Evolutionary conservation across 2,113 vertebrate genomes (phyloP).

Genomic region (Zapus hudsonius): DNA sequence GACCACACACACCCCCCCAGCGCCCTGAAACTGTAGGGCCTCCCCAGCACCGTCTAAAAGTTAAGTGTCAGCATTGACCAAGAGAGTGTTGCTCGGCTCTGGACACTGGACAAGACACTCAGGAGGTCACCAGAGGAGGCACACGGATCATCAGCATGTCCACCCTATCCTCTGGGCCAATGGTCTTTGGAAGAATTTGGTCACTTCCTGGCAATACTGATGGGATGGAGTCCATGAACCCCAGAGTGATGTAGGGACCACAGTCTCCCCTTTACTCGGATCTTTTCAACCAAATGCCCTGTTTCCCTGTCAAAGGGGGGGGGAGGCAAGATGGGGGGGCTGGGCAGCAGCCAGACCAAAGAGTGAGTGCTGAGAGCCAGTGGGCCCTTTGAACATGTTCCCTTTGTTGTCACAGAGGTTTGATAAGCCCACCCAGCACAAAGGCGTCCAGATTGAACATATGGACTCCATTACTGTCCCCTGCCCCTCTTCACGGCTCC

Average conservation of each 20-base stretch:
- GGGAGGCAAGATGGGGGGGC: too few species aligned
- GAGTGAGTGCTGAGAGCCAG: not conserved
- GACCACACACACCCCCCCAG: not conserved
- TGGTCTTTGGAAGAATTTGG: too few species aligned
- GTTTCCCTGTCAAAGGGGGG: not conserved
- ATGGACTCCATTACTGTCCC: constrained; percentile 87
- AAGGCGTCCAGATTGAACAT: constrained; percentile 81
- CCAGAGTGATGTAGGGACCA: not conserved
- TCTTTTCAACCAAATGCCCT: fast-evolving
- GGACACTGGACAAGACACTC: too few species aligned
- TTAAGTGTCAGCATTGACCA: not conserved
- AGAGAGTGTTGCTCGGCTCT: too few species aligned
- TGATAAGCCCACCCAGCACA: constrained; percentile 86
- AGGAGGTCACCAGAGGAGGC: too few species aligned
- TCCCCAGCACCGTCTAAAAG: not conserved
- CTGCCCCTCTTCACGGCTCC: constrained; percentile 78
- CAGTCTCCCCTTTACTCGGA: not conserved
- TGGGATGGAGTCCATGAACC: not conserved
- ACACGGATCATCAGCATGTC: too few species aligned
- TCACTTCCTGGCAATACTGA: not conserved
- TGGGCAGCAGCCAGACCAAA: too few species aligned
- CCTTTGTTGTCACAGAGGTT: constrained; percentile 80
- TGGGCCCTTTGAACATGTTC: constrained; percentile 81
- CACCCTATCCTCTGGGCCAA: not conserved
- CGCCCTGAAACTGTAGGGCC: too few species aligned